Evolutionary conservation across 2,888 invertebrate species (phyloP).

Genomic region (Galerucella calmariensis): DNA sequence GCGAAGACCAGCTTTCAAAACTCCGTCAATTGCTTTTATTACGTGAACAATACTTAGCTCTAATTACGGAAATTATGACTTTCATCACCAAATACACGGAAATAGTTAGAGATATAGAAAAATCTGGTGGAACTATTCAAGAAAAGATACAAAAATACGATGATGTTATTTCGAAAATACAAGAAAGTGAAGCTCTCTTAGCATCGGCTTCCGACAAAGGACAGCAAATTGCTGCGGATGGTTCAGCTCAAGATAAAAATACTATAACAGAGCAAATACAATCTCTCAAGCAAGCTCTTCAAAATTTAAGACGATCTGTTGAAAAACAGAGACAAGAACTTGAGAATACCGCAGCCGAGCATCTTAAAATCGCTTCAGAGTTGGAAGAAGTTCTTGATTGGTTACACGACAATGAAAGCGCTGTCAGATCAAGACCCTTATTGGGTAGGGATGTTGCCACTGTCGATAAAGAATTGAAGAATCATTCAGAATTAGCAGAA

Average conservation of each 20-base stretch:
- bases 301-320: conserved; percentile 81
- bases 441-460: conserved; percentile 81
- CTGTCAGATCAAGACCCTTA: conserved; percentile 84
- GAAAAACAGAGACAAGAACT: conserved; percentile 89
- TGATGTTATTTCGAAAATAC: conserved; percentile 85
- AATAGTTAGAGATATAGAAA: conserved; percentile 86
- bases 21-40: conserved; percentile 81
- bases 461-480: conserved; percentile 83
- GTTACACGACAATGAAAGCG: conserved; percentile 84
- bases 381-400: conserved; percentile 85
- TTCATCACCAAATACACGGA: conserved; percentile 90
- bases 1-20: conserved; percentile 87
- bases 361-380: conserved; percentile 84
- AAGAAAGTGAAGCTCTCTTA: conserved; percentile 88
- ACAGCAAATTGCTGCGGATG: conserved; percentile 91
- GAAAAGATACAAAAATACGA: conserved; percentile 90
- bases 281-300: conserved; percentile 84
- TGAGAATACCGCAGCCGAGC: conserved; percentile 88
- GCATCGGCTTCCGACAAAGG: conserved; percentile 92
- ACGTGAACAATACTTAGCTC: conserved; percentile 88
- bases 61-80: conserved; percentile 87
- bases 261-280: conserved; percentile 89
- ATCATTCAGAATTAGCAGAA: conserved; percentile 76
- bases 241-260: conserved; percentile 87
- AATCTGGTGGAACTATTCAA: conserved; percentile 82